These are phyloP conservation scores for Pteromalus puparum DNA, from an alignment of 1,140 invertebrate genomes.

Conservation along the genomic window DNA sequence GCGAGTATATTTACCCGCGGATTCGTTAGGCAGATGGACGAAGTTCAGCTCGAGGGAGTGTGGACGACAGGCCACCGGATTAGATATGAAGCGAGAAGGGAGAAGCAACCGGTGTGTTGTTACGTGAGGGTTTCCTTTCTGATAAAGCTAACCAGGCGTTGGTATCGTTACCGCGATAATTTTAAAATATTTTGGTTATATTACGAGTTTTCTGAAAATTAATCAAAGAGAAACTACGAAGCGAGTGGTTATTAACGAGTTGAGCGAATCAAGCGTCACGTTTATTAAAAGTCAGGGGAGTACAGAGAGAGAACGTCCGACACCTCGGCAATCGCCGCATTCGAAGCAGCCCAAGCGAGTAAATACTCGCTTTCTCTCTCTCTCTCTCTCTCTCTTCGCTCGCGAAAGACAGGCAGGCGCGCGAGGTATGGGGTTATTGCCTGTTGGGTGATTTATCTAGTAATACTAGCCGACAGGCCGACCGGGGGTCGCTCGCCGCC, in stretches of 20 bases:
- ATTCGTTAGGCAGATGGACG: background rate
- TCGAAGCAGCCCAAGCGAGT: slow-evolving; percentile 4
- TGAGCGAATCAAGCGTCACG: slow-evolving; percentile 61
- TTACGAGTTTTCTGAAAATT: background rate
- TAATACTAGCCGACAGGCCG: slow-evolving; percentile 74
- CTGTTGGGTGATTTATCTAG: slow-evolving; percentile 76
- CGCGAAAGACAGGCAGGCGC: slow-evolving; percentile 18
- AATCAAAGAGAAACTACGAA: background rate
- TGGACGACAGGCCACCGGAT: background rate
- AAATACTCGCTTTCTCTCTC: background rate
- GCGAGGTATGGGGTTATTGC: slow-evolving; percentile 69
- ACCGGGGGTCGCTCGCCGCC: slow-evolving; percentile 54
- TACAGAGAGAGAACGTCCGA: slow-evolving; percentile 10
- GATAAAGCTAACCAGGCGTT: background rate
- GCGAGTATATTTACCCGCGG: background rate
- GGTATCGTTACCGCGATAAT: too few relatives aligned
- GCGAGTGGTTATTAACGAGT: slow-evolving; percentile 61
- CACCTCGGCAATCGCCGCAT: slow-evolving; percentile 27
- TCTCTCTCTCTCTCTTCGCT: background rate
- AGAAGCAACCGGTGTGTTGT: slow-evolving; percentile 25
- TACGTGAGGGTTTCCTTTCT: background rate
- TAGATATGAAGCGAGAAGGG: background rate
- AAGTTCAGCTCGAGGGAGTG: too few relatives aligned
- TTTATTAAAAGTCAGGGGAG: slow-evolving; percentile 63
- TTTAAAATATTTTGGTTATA: too few relatives aligned